Evolutionary conservation across 2,888 invertebrate genomes (phyloP), one percentile per base, ranked within the genome.

Genomic region (Volucella inanis): DNA sequence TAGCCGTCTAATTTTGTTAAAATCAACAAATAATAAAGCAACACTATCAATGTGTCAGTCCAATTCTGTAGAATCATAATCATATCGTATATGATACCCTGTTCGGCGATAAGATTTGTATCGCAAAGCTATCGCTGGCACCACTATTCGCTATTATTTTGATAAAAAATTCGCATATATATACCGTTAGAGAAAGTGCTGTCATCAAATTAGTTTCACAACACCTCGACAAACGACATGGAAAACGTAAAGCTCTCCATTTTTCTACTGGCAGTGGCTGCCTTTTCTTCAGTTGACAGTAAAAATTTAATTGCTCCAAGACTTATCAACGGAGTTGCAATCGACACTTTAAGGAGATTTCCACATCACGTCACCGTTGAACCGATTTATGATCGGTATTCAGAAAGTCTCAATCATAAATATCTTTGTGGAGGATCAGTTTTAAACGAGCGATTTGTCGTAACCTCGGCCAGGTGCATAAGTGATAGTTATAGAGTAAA

Each of bases 351-450:
- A 8, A 47, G 62, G 3, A 50, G 83, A 14, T 87, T 87, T 39
- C 81, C 87, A 0, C 87, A 87, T 70, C 86, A 87, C 11, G 84
- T 87, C 2, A 79, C 65, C 2, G 76, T 87, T 38, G 52, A 52
- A 68, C 52, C 57, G 12, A 31, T 39, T 4, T n/a, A 11, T 9
- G 4, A 12, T 11, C 52, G 39, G 15, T 6, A 12, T 10, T 11
- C 1, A 6, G 14, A n/a, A 2, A 18, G 1, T 2, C 12, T 1
- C 6, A 2, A 6, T 31, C 31, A 0, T 31, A 31, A 31, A 9
- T 3, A 14, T 2, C 0, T 57, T 0, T 87, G 87, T 9, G 78
- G 83, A 41, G 87, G 87, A 57, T 78, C 87, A 6, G 77, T 87
- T n/a, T 15, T 87, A 3, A 62, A 41, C 3, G 31, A 80, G 2